Base-by-base conservation (phyloP, 53 echinoderm and acorn worm species). In the Luidia sarsii region DNA sequence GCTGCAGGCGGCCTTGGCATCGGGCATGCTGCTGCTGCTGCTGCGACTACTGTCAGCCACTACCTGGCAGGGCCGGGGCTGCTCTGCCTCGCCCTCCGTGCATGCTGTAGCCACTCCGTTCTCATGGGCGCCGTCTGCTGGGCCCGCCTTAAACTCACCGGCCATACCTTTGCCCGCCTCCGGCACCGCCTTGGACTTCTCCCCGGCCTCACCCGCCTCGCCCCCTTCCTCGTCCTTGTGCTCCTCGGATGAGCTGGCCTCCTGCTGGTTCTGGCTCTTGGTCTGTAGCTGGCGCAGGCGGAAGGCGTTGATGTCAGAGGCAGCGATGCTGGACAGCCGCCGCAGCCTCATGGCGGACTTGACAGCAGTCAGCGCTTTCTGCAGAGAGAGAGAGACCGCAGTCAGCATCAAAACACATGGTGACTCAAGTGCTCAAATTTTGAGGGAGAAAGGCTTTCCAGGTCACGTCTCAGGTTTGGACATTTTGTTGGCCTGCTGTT, bases 301-400 rank as follows among this genome's bases (percentile, higher is more conserved):
- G 45, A 45, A 41, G 65, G 79, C 51, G n/a, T 50, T 84, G 82
- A 79, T 67, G 48, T 87, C 83, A 24, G 79, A 56, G 11, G 89
- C 80, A 39, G 75, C 88, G 2, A 94, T 57, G 51, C 89, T 94
- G 37, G 94, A 91, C n/a, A 99, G 81, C 68, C 99, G 86, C 19
- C 91, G 83, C 13, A 99, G 69, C 51, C 99, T 67, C 91, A 99
- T 89, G 7, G 94, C 94, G 23, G 99, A 99, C 27, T 94, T 99
- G 20, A 99, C 99, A 36, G 99, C 94, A 21, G 94, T 99, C 50
- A 99, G 57, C 29, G 99, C 99, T 99, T 94, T 99, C 99, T 99
- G 87, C 24, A 68, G 52, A 11, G 24, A 14, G 14, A 45, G 39
- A 15, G 50, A 60, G 14, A 85, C 2, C 4, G 46, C 7, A 9